These are phyloP conservation scores for Anastrepha obliqua DNA, from an alignment of 1,140 invertebrate genomes.

Conservation along the genomic window DNA sequence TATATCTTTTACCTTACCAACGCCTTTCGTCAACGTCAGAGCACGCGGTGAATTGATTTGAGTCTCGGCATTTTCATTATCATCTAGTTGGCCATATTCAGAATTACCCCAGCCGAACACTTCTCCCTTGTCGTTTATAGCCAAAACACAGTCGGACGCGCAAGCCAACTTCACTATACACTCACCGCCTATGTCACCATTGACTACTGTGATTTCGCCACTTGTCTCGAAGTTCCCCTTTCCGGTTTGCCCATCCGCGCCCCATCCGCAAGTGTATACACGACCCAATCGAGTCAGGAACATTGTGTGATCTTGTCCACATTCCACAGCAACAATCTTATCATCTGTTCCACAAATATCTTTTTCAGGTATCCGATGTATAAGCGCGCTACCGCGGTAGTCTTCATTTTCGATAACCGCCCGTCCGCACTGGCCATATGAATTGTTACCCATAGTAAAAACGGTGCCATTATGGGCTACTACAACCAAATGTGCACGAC, in stretches of 20 bases:
- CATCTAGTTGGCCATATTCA: conserved; percentile 91
- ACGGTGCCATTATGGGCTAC: conserved; percentile 86
- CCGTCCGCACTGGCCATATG: conserved; percentile 95
- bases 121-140: conserved; percentile 92
- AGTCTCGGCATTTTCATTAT: conserved; percentile 71
- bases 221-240: conserved; percentile 82
- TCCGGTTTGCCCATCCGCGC: conserved; percentile 96
- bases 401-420: conserved; percentile 86
- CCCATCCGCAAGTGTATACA: conserved; percentile 94
- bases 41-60: conserved; percentile 84
- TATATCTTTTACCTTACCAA: conserved; percentile 88
- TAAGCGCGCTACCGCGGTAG: conserved; percentile 80
- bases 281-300: conserved; percentile 87
- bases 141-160: conserved; percentile 90
- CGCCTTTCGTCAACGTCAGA: conserved; percentile 78
- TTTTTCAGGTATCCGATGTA: conserved; percentile 79
- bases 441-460: conserved; percentile 93
- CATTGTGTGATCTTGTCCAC: conserved; percentile 93
- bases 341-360: conserved; percentile 81
- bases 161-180: conserved; percentile 88
- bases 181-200: conserved; percentile 89
- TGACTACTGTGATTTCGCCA: conserved; percentile 78
- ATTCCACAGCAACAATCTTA: conserved; percentile 79
- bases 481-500: conserved; percentile 90
- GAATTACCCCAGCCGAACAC: conserved; percentile 98